These are phyloP conservation scores for Temnothorax nylanderi DNA, from an alignment of 1,140 invertebrate species.

Conservation along the genomic window DNA sequence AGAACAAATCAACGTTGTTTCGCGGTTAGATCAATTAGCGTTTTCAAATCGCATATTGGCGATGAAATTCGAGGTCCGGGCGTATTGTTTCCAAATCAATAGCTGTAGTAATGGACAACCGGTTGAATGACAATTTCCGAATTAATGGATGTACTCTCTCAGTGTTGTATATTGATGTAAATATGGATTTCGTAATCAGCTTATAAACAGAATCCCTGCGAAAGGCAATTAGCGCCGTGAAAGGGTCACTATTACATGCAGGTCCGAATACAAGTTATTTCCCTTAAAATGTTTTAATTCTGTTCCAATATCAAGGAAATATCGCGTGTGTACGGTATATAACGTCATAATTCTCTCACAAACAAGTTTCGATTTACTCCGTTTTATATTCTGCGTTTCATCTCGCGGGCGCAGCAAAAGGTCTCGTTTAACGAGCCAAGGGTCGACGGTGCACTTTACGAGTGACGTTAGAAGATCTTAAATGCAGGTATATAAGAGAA, in stretches of 20 bases:
- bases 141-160: neutral
- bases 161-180: neutral
- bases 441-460: constrained; percentile 38
- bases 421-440: constrained; percentile 47
- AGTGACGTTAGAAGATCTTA: constrained; percentile 43
- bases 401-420: neutral
- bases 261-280: neutral
- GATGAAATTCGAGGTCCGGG: neutral
- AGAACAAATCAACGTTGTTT: neutral
- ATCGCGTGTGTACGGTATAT: neutral
- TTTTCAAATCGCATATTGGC: neutral
- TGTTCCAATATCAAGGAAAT: neutral
- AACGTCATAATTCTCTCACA: neutral
- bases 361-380: constrained; percentile 3
- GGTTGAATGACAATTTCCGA: constrained; percentile 11
- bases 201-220: neutral
- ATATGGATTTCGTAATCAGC: constrained; percentile 14
- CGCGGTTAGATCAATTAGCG: neutral
- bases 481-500: constrained; percentile 44
- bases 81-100: constrained; percentile 1
- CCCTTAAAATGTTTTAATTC: neutral
- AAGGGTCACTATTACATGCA: neutral
- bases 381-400: constrained; percentile 22
- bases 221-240: neutral
- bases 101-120: constrained; percentile 9